Percentiles rank a stretch among this genome's conserved stretches.
These are phyloP conservation scores for Danaus melanippus DNA, from an alignment of 1,140 invertebrate species.

Conservation along the genomic window DNA sequence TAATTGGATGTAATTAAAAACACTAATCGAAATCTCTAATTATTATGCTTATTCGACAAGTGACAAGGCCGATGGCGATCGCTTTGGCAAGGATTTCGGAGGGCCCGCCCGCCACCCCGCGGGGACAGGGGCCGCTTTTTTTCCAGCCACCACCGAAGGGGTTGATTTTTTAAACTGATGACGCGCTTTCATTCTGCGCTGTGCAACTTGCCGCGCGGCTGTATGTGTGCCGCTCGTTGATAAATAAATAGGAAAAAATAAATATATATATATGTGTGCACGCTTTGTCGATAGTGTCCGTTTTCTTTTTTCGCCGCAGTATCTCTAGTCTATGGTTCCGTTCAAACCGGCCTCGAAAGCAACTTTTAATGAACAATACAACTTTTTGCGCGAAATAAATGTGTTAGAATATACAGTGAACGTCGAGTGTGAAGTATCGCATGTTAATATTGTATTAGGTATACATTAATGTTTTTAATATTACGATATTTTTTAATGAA, in stretches of 20 bases:
- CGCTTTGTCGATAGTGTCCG: slow-evolving; percentile 60
- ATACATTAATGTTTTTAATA: slow-evolving; percentile 19
- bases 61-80: slow-evolving; percentile 65
- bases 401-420: slow-evolving; percentile 18
- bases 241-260: slow-evolving; percentile 65
- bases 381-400: slow-evolving; percentile 40
- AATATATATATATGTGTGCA: slow-evolving; percentile 45
- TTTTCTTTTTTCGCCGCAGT: slow-evolving; percentile 51
- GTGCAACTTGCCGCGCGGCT: slow-evolving; percentile 68
- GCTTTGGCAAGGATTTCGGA: slow-evolving; percentile 67
- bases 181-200: slow-evolving; percentile 73
- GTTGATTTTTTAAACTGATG: slow-evolving; percentile 75
- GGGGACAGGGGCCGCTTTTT: slow-evolving; percentile 58
- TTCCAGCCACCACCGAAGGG: slow-evolving; percentile 67
- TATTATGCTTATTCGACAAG: slow-evolving; percentile 69
- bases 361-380: slow-evolving; percentile 40
- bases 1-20: slow-evolving; percentile 35
- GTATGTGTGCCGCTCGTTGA: slow-evolving; percentile 59
- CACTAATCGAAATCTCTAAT: slow-evolving; percentile 66
- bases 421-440: slow-evolving; percentile 12
- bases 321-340: slow-evolving; percentile 45
- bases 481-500: slow-evolving; percentile 12
- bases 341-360: slow-evolving; percentile 26
- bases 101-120: slow-evolving; percentile 44
- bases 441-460: slow-evolving; percentile 7